Conservation (phyloP, 2,888 invertebrate genomes). For the Aromia moschata region DNA sequence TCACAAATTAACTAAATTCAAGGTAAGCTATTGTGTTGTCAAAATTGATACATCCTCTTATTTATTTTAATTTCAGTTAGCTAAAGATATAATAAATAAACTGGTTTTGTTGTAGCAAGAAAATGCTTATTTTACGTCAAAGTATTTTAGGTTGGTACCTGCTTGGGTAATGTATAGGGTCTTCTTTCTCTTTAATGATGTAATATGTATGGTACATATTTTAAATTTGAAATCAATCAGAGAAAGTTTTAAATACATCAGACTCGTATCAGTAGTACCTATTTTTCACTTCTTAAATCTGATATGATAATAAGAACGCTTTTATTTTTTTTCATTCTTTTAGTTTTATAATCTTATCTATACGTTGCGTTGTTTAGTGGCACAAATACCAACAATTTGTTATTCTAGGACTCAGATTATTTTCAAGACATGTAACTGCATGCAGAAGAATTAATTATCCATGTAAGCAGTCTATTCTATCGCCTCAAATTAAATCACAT, state of each 20-base stretch:
- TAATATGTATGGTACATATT: too few species aligned
- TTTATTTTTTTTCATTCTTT: too few species aligned
- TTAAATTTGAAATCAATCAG: too few species aligned
- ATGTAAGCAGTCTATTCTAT: not conserved
- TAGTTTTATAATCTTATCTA: too few species aligned
- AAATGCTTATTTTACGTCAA: constrained; percentile 21
- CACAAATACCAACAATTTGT: too few species aligned
- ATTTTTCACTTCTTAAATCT: too few species aligned
- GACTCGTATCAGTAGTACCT: too few species aligned
- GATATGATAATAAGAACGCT: too few species aligned
- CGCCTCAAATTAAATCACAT: not conserved
- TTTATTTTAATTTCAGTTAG: constrained; percentile 14
- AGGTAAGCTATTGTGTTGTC: constrained; percentile 6
- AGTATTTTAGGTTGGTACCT: constrained; percentile 34
- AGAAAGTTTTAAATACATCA: too few species aligned
- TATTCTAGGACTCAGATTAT: not conserved
- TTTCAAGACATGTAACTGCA: not conserved
- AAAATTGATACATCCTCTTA: not conserved
- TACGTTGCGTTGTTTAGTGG: too few species aligned
- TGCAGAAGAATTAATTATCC: not conserved
- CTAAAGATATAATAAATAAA: not conserved
- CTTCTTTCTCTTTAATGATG: too few species aligned
- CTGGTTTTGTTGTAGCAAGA: not conserved
- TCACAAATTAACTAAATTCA: not conserved
- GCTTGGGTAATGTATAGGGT: too few species aligned